These are phyloP conservation scores for Helicolenus hilgendorfi DNA, from an alignment of 2,797 vertebrate genomes.

Conservation along the genomic window DNA sequence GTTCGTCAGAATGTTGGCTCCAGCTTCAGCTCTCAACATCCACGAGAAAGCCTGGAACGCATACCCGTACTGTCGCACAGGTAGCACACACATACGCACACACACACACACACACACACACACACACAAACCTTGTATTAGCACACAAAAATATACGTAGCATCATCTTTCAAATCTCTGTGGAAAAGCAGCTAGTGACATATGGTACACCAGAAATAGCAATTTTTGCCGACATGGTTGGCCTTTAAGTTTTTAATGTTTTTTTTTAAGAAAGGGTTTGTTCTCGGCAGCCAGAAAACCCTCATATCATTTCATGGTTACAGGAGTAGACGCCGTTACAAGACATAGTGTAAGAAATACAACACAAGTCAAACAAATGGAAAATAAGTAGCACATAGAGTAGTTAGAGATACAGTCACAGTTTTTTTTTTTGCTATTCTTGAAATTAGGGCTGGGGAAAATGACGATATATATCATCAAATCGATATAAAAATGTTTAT, in stretches of 20 bases:
- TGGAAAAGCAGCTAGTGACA: background rate
- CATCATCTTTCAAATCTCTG: background rate
- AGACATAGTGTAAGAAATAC: background rate
- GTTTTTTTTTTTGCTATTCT: background rate
- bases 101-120: too few species aligned
- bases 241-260: background rate
- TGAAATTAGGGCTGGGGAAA: background rate
- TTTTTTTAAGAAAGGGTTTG: background rate
- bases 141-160: background rate
- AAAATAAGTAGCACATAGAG: background rate
- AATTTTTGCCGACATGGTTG: background rate
- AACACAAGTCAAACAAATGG: background rate
- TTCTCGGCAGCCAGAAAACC: background rate
- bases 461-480: too few species aligned
- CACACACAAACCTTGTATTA: background rate
- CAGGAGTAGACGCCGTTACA: background rate
- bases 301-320: background rate
- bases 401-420: background rate
- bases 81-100: conserved; percentile 78
- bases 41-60: conserved; percentile 99
- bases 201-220: background rate
- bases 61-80: conserved; percentile 98
- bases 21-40: conserved; percentile 96
- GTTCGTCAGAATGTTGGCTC: conserved; percentile 97
- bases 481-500: too few species aligned